Base-by-base conservation (phyloP, 2,797 vertebrate species). In the Choloepus didactylus region DNA sequence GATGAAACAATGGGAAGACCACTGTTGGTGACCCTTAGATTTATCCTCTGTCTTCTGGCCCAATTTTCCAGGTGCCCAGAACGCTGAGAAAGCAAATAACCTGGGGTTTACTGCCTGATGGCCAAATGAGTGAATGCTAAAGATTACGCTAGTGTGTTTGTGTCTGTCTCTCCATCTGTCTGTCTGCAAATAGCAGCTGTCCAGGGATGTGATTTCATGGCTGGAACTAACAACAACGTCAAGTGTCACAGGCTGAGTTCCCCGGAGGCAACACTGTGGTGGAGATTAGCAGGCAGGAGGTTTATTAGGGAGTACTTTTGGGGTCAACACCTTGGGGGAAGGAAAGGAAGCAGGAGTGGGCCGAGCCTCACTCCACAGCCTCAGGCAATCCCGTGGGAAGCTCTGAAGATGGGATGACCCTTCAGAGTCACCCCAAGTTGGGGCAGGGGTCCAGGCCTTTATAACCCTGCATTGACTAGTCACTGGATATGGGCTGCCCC, bases 211-310 rank as follows among this genome's bases (percentile, higher is more conserved):
- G 56, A 88, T 46, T 72, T 69, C 69, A 64, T 23, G 69, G 12
- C 75, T 60, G 29, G 15, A 86, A 72, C 25, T 14, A 67, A 80
- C 1, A 7, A 64, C 89, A 93, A 85, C 95, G 29, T 23, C 76
- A 81, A 60, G 21, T 49, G 19, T 38, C 2, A 1, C 12, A 0
- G 35, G 69, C 41, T 51, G 25, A 46, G 67, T 16, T 62, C 44
- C n/a, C 69, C 0, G 0, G 31, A 91, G 31, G 27, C n/a, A 23
- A 70, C 38, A 5, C n/a, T 44, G 16, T 31, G 49, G 56, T 6
- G 21, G 18, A 67, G 35, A 84, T 8, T 9, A 23, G 18, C 1
- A 0, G 0, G 9, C n/a, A 5, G 29, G 29, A 38, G 11, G 6
- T 35, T 59, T 82, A 44, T 3, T 19, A 59, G 27, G 16, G 9